Evolutionary conservation across 2,113 vertebrate species (phyloP), one percentile per base, ranked within the genome.

Genomic region (Gobius niger): DNA sequence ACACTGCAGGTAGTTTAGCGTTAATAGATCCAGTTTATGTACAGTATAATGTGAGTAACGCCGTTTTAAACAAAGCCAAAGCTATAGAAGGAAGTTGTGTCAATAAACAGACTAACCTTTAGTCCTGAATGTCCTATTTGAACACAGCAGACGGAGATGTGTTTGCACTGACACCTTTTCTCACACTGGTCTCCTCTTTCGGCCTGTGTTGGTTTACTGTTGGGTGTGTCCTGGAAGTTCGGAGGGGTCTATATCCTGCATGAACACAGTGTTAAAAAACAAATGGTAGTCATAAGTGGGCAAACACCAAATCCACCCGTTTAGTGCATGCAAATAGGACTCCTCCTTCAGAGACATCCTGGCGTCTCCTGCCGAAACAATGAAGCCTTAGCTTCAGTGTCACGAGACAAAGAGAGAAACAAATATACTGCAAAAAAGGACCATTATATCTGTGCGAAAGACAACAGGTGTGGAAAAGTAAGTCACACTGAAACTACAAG

Each of bases 131-230:
- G 56, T 10, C 70, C 14, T 40, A 44, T 68, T 70, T 80, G 44
- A 63, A 68, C 59, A 63, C 40, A 69, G 44, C 19, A 69, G 13
- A 9, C 11, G 3, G 0, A 72, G 49, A 56, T 14, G 1, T 63
- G 66, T 80, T 81, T 82, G 68, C 72, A 52, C 59, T 61, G 61
- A 15, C 19, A 63, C 67, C 7, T 15, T 44, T 51, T 65, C 71
- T 68, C 66, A 75, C 66, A 70, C 44, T 41, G 1, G 24, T 44
- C 15, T n/a, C 15, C 15, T 5, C 47, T 46, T 6, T 50, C 12
- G 12, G 13, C 47, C 40, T 41, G 34, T 41, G 14, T 42, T 40
- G 12, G 40, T 9, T 15, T 7, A 40, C 8, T n/a, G 9, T 60
- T 73, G 70, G 72, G 61, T 70, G 50, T 68, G 70, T 68, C 60